phyloP scores from a whole-genome alignment of 2,888 invertebrate genomes.

The Mactromeris polynyma region DNA sequence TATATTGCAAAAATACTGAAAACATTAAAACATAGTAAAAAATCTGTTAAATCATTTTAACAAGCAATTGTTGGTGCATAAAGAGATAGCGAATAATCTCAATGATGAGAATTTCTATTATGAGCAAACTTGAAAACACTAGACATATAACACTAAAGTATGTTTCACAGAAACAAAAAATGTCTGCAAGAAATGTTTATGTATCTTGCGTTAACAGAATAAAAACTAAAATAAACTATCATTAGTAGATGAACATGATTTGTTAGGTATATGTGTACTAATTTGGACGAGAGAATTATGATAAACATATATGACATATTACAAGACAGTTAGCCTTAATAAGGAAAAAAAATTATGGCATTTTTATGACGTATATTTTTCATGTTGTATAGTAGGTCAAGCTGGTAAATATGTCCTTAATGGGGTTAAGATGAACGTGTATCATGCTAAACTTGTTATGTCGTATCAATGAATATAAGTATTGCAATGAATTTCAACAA shows the following conservation, averaged over 20 bases:
- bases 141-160: no score
- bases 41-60: no score
- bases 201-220: neutral
- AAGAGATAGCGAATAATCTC: no score
- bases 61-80: no score
- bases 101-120: no score
- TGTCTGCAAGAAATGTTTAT: neutral
- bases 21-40: no score
- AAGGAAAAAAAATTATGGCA: neutral
- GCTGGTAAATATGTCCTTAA: neutral
- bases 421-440: neutral
- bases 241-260: neutral
- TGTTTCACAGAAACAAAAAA: neutral
- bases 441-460: neutral
- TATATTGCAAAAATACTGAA: no score
- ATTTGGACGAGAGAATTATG: neutral
- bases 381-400: neutral
- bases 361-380: constrained; percentile 1
- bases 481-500: no score
- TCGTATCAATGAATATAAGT: no score
- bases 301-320: neutral
- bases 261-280: no score
- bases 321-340: neutral
- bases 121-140: no score
- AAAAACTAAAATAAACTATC: neutral